Percentiles rank a stretch among this genome's conserved stretches.
Conservation (phyloP, 2,888 invertebrate species). For the Frankliniella intonsa region DNA sequence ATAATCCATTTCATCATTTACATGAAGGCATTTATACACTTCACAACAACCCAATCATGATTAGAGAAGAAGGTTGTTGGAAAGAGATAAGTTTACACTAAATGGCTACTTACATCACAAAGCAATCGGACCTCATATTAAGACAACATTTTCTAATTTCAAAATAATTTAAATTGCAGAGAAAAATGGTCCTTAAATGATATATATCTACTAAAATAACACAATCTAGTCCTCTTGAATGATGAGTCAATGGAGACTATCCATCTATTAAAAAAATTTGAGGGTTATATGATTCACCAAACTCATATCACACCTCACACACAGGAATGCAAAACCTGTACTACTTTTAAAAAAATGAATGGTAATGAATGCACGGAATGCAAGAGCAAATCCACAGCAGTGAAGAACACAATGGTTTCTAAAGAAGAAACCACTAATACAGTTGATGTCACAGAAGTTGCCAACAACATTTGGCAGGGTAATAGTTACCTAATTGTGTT, state of each 20-base stretch:
- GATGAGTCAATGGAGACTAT: neutral
- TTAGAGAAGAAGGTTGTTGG: neutral
- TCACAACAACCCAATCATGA: neutral
- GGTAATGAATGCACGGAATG: neutral
- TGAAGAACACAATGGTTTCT: neutral
- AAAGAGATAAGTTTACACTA: neutral
- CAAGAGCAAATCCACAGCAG: constrained; percentile 3
- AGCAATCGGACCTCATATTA: constrained; percentile 12
- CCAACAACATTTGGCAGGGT: too few relatives aligned
- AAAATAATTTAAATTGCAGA: neutral
- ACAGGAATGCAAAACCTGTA: too few relatives aligned
- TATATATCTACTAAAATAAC: constrained; percentile 15
- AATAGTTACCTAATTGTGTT: neutral
- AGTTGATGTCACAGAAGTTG: neutral
- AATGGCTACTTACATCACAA: neutral
- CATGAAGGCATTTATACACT: neutral
- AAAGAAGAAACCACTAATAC: neutral
- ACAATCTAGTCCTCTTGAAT: neutral
- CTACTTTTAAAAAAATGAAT: neutral
- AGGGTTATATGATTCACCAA: neutral
- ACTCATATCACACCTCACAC: neutral
- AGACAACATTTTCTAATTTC: neutral
- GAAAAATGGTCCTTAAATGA: constrained; percentile 17
- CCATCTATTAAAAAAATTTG: neutral
- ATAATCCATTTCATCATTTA: too few relatives aligned